phyloP scores from a whole-genome alignment of 2,113 vertebrate species.

The Eulemur rufifrons region DNA sequence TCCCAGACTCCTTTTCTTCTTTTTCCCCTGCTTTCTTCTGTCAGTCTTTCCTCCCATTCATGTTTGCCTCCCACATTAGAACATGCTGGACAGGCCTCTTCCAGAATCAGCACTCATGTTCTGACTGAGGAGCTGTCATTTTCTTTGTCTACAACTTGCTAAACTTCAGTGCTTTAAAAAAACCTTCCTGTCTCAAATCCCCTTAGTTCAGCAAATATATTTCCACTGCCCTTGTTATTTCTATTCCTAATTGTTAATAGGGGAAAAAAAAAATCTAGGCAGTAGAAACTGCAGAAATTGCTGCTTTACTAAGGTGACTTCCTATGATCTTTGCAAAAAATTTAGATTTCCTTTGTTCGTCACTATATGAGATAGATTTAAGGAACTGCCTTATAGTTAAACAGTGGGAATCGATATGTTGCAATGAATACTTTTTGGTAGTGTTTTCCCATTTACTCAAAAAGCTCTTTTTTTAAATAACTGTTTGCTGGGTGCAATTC shows the following conservation, averaged over 20 bases:
- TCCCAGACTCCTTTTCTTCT: not conserved
- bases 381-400: not conserved
- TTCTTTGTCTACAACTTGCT: constrained; percentile 39
- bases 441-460: not conserved
- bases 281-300: constrained; percentile 1
- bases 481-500: not conserved
- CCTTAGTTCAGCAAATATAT: constrained; percentile 31
- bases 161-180: constrained; percentile 42
- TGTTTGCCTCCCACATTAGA: not conserved
- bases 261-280: not conserved
- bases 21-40: not conserved
- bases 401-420: not conserved
- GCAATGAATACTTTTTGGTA: not conserved
- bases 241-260: constrained; percentile 28
- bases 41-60: not conserved
- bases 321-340: not conserved
- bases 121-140: not conserved
- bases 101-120: not conserved
- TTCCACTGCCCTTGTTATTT: constrained; percentile 34
- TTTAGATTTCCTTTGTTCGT: not conserved
- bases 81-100: not conserved
- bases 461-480: not conserved
- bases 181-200: constrained; percentile 1
- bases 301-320: not conserved
- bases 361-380: not conserved